Conservation (phyloP, 2,113 vertebrate species). For the Pluvianellus socialis region DNA sequence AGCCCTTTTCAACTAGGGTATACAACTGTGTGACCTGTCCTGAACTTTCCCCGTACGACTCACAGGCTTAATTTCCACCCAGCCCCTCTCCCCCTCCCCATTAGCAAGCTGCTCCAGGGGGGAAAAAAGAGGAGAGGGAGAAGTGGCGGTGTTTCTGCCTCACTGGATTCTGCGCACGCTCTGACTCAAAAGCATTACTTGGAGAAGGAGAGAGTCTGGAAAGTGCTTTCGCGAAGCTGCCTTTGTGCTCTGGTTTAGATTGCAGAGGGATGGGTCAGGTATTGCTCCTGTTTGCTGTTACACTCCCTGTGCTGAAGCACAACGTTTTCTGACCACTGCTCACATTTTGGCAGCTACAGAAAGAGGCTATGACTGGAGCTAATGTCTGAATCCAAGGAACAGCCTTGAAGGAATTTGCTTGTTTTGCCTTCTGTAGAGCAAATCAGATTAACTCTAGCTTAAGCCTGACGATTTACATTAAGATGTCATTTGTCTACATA, state of each 20-base stretch:
- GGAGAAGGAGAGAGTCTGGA: neutral
- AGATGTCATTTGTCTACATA: slow-evolving; percentile 53
- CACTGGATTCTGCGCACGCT: neutral
- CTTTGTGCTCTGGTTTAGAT: neutral
- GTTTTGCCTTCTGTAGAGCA: slow-evolving; percentile 17
- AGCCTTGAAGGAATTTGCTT: slow-evolving; percentile 50
- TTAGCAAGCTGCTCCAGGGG: slow-evolving; percentile 1
- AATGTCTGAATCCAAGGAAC: neutral
- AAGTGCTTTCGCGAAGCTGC: neutral
- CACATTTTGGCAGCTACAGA: neutral
- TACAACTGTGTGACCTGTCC: neutral
- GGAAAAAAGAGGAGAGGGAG: neutral
- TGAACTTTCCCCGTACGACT: slow-evolving; percentile 6
- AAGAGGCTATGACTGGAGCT: neutral
- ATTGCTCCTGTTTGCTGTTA: neutral
- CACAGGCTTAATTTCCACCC: neutral
- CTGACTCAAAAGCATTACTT: neutral
- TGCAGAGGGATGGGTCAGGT: neutral
- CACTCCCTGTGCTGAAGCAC: neutral
- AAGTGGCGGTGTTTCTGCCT: slow-evolving; percentile 7
- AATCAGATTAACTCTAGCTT: slow-evolving; percentile 45
- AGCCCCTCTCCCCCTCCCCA: neutral
- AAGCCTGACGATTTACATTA: slow-evolving; percentile 59
- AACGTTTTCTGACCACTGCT: neutral
- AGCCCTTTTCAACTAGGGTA: neutral